These are phyloP conservation scores for Hydrolagus affinis DNA, from an alignment of 2,113 vertebrate species.

Conservation along the genomic window DNA sequence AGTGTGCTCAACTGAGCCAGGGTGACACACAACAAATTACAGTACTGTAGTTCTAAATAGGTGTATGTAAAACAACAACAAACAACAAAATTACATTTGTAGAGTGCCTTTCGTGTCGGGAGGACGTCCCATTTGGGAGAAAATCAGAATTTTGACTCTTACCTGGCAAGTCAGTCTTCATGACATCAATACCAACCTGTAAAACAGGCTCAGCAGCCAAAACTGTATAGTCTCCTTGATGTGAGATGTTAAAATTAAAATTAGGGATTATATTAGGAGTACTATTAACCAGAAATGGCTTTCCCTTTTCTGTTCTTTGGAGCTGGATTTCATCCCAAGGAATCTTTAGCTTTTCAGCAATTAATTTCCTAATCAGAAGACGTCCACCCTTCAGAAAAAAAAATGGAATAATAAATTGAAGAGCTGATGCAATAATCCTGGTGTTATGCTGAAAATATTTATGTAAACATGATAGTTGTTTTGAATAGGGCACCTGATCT, in stretches of 20 bases:
- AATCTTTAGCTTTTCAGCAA: slow-evolving; percentile 73
- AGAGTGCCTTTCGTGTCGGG: too few species aligned
- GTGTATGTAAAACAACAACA: too few species aligned
- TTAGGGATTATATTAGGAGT: slow-evolving; percentile 34
- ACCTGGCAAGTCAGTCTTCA: slow-evolving; percentile 89
- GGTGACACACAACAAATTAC: too few species aligned
- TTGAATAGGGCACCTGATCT: too few species aligned
- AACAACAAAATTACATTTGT: too few species aligned
- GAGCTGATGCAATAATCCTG: background rate
- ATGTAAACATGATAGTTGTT: too few species aligned
- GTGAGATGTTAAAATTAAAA: slow-evolving; percentile 88
- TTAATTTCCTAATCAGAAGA: slow-evolving; percentile 78
- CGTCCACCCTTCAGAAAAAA: slow-evolving; percentile 71
- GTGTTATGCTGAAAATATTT: too few species aligned
- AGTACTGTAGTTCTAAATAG: too few species aligned
- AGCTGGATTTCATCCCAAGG: slow-evolving; percentile 78
- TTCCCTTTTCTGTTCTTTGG: slow-evolving; percentile 77
- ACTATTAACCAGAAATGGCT: slow-evolving; percentile 71
- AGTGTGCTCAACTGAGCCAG: too few species aligned
- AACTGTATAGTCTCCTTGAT: slow-evolving; percentile 87
- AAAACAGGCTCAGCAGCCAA: slow-evolving; percentile 76
- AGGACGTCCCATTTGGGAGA: too few species aligned
- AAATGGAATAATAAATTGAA: slow-evolving; percentile 28
- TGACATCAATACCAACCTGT: slow-evolving; percentile 85
- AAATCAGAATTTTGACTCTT: slow-evolving; percentile 30